Percentiles rank a stretch among this genome's conserved stretches.
Conservation (phyloP, 2,888 invertebrate genomes). For the Microctonus hyperodae region DNA sequence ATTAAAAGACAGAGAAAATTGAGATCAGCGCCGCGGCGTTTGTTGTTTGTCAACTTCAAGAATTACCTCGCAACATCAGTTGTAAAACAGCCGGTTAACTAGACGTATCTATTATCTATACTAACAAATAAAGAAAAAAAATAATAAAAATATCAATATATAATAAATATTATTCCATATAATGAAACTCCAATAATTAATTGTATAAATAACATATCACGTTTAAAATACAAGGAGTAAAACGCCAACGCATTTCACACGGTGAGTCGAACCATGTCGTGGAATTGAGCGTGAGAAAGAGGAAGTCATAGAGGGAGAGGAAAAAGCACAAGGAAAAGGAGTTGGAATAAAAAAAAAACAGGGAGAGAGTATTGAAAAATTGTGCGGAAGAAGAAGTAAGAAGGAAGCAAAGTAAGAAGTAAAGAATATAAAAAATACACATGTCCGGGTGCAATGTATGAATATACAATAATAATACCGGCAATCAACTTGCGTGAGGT, state of each 20-base stretch:
- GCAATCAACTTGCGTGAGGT: conserved; percentile 10
- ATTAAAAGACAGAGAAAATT: conserved; percentile 18
- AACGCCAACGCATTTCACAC: conserved; percentile 30
- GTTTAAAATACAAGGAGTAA: conserved; percentile 1
- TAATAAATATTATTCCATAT: no score
- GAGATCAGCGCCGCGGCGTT: conserved; percentile 30
- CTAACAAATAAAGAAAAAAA: no score
- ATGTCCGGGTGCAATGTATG: conserved; percentile 7
- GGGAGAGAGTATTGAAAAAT: background rate
- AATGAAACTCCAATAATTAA: conserved; percentile 1
- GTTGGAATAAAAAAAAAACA: conserved; percentile 22
- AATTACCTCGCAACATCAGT: conserved; percentile 36
- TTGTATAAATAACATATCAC: conserved; percentile 7
- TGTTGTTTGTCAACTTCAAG: conserved; percentile 39
- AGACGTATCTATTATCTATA: conserved; percentile 23
- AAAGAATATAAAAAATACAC: background rate
- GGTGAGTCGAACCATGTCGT: conserved; percentile 30
- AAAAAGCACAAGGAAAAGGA: conserved; percentile 29
- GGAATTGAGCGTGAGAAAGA: conserved; percentile 29
- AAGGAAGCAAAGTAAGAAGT: conserved; percentile 7
- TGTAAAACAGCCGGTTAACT: conserved; percentile 33
- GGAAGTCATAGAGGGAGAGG: conserved; percentile 27
- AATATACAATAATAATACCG: background rate
- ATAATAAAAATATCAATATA: no score
- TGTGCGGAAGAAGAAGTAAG: background rate